Evolutionary conservation across 2,113 vertebrate genomes (phyloP), one percentile per base, ranked within the genome.

Genomic region (Mustela lutreola): DNA sequence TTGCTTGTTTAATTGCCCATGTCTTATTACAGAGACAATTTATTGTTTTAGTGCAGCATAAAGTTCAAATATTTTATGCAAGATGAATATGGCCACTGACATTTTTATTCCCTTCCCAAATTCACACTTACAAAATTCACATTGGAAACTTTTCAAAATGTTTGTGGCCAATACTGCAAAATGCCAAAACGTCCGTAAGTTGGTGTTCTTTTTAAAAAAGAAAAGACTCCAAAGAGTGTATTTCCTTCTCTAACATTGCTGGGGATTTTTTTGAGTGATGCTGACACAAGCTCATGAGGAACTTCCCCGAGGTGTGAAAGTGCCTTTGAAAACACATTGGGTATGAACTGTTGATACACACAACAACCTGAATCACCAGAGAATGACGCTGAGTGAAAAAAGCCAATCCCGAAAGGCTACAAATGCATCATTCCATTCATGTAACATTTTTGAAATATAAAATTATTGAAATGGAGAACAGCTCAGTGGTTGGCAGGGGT

Each of bases 21-120:
- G 90, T 95, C 93, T 96, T 98, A 96, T 98, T 98, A 98, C 86
- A 95, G 93, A 93, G 95, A 97, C 91, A 97, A 97, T 89, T 95
- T 98, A 93, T 97, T 97, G 56, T 96, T 98, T 98, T 85, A 92
- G 42, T 95, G 90, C 60, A 96, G 82, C 89, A 95, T 98, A 97
- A 97, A 98, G 78, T 98, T 92, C 84, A 65, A 81, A 85, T 98
- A 88, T 94, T 98, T 98, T 93, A 87, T 97, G 79, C 58, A 82
- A 98, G 94, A 96, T 86, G 94, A 97, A 96, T 96, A 10, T 94
- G 73, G 73, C 62, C 94, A 87, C 65, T 94, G 94, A 94, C 91
- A 89, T 91, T 95, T 97, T 97, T 97, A 98, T 97, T 93, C 60
- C 80, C 73, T 87, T 96, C 81, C 94, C 94, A 97, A 96, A 70